Conservation (phyloP, 2,888 invertebrate species). For the Incurvaria masculella region DNA sequence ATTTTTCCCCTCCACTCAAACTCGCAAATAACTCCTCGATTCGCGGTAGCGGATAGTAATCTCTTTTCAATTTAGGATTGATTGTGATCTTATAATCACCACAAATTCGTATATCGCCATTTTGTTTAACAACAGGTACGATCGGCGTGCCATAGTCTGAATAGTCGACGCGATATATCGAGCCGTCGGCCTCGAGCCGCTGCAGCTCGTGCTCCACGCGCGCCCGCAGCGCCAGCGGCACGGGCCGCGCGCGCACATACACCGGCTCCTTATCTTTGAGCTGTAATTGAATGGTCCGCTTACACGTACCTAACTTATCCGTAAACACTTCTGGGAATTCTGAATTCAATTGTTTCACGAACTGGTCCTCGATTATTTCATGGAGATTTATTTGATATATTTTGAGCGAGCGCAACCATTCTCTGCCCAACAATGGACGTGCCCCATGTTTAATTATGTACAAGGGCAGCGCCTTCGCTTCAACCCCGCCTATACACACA, state of each 20-base stretch:
- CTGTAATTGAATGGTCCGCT: conserved; percentile 3
- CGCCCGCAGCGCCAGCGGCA: conserved; percentile 17
- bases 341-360: conserved; percentile 5
- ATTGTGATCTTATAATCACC: conserved; percentile 17
- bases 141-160: conserved; percentile 17
- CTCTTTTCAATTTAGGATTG: conserved; percentile 16
- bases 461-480: background rate
- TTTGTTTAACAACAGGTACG: conserved; percentile 17
- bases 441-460: conserved; percentile 4
- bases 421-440: background rate
- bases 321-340: conserved; percentile 3
- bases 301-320: background rate
- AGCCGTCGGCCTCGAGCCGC: conserved; percentile 11
- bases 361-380: background rate
- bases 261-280: conserved; percentile 8
- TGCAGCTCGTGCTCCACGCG: conserved; percentile 17
- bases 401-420: conserved; percentile 6
- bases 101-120: conserved; percentile 6
- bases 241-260: conserved; percentile 14
- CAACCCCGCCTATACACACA: background rate
- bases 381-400: conserved; percentile 6
- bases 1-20: conserved; percentile 8
- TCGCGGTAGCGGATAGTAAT: conserved; percentile 8
- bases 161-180: conserved; percentile 10
- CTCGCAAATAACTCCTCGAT: conserved; percentile 9